A percentile compares a stretch with the other conserved stretches of the same genome.
Evolutionary conservation across 1,140 invertebrate genomes (phyloP).

Genomic region (Tetraneura akinire): DNA sequence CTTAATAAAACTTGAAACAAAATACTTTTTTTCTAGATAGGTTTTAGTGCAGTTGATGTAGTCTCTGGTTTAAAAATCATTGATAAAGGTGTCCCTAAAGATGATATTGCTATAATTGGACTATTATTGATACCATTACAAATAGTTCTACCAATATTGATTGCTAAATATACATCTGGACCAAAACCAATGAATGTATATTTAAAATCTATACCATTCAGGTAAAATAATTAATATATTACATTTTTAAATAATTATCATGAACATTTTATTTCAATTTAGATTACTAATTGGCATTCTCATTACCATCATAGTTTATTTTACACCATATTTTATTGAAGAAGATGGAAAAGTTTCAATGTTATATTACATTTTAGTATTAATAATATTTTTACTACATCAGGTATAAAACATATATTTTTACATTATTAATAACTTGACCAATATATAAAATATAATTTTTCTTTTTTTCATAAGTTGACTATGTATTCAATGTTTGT

Average conservation of each 20-base stretch:
- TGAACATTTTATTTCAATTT: neutral
- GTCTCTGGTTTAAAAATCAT: slow-evolving; percentile 93
- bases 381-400: slow-evolving; percentile 35
- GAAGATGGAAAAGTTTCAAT: slow-evolving; percentile 64
- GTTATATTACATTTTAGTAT: slow-evolving; percentile 38
- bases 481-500: slow-evolving; percentile 77
- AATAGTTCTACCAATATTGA: slow-evolving; percentile 86
- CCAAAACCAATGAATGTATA: slow-evolving; percentile 86
- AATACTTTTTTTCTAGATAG: slow-evolving; percentile 69
- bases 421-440: neutral
- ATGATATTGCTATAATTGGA: slow-evolving; percentile 87
- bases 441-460: neutral
- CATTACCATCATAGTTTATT: slow-evolving; percentile 79
- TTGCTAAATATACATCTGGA: slow-evolving; percentile 86
- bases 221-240: slow-evolving; percentile 61
- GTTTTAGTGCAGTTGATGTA: slow-evolving; percentile 93
- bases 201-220: slow-evolving; percentile 84
- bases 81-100: slow-evolving; percentile 93
- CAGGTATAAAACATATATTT: slow-evolving; percentile 23
- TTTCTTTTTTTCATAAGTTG: slow-evolving; percentile 12
- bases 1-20: too few species aligned
- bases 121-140: slow-evolving; percentile 93
- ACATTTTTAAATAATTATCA: neutral
- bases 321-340: slow-evolving; percentile 74
- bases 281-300: slow-evolving; percentile 62